phyloP scores from a whole-genome alignment of 2,888 invertebrate genomes.

The Pachydiplax longipennis region DNA sequence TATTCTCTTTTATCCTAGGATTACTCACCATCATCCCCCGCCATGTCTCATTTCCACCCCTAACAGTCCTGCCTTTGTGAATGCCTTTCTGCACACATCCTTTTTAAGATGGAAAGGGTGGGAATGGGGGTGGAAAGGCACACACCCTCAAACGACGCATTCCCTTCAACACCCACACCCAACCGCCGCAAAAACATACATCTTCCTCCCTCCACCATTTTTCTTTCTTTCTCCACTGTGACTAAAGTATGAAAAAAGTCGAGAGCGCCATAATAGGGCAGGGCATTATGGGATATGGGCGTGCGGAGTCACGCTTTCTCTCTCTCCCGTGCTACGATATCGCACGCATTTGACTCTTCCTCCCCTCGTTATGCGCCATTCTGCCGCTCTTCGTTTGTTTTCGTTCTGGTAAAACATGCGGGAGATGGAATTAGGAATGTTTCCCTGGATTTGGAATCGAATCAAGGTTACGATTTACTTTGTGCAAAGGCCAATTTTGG shows the following conservation, averaged over 20 bases:
- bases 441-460: too few species aligned
- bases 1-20: too few species aligned
- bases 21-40: too few species aligned
- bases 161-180: not conserved
- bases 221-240: not conserved
- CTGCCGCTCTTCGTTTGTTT: too few species aligned
- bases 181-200: not conserved
- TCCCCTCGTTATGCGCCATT: not conserved
- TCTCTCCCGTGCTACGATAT: not conserved
- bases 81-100: not conserved
- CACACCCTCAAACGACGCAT: not conserved
- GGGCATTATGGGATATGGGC: not conserved
- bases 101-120: not conserved
- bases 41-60: not conserved
- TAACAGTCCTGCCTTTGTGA: not conserved
- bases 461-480: too few species aligned
- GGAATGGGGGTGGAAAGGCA: not conserved
- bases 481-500: too few species aligned
- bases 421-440: too few species aligned
- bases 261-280: not conserved
- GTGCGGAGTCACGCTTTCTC: not conserved
- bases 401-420: too few species aligned
- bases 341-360: not conserved
- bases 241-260: not conserved
- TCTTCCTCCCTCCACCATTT: not conserved